A percentile compares a stretch with the other conserved stretches of the same genome.
These are phyloP conservation scores for Lepilemur ruficaudatus DNA, from an alignment of 2,797 vertebrate species.

Conservation along the genomic window DNA sequence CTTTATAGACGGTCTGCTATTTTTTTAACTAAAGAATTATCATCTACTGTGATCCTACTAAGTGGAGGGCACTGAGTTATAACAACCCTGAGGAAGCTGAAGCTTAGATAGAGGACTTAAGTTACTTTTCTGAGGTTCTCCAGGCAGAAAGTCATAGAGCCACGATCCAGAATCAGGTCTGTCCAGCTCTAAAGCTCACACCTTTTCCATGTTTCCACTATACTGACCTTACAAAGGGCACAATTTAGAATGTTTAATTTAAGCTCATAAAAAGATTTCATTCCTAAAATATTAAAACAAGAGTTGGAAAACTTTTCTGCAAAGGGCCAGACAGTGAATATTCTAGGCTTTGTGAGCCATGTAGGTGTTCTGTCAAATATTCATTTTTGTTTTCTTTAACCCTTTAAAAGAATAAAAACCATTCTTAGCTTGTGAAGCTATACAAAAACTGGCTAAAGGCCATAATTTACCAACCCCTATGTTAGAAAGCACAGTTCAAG, in stretches of 20 bases:
- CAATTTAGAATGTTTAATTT: not conserved
- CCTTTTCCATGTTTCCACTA: not conserved
- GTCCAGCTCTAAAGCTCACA: not conserved
- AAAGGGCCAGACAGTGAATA: not conserved
- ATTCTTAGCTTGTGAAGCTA: not conserved
- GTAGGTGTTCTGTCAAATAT: not conserved
- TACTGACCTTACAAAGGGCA: not conserved
- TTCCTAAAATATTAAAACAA: not conserved
- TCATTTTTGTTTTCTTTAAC: not conserved
- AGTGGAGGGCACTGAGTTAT: not conserved
- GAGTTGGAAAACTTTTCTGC: not conserved
- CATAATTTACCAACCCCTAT: not conserved
- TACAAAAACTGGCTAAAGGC: not conserved
- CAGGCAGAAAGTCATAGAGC: not conserved
- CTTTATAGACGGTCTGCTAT: not conserved
- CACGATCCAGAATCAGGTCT: not conserved
- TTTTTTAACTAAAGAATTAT: not conserved
- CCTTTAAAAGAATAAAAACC: constrained; percentile 38
- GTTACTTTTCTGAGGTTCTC: not conserved
- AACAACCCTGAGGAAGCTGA: not conserved
- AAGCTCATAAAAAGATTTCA: not conserved
- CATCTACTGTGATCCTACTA: not conserved
- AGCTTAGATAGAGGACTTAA: not conserved
- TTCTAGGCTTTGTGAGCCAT: not conserved
- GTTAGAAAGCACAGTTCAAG: not conserved